Base-by-base conservation (phyloP, 2,797 vertebrate genomes). In the Epinephelus awoara region DNA sequence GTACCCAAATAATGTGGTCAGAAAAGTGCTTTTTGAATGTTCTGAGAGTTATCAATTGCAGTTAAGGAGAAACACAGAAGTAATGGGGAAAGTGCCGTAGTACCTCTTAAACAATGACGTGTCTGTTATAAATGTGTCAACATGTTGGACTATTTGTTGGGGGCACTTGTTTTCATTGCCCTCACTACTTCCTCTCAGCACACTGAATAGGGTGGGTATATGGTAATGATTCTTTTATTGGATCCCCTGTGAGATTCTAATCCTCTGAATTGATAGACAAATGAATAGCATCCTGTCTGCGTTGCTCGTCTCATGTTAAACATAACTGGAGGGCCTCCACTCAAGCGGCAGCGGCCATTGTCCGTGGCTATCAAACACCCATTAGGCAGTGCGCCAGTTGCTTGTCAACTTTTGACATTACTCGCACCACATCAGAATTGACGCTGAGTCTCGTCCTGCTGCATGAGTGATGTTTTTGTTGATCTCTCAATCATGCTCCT, bases 381-480 rank as follows among this genome's bases (percentile, higher is more conserved):
- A 91, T 95, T 95, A 95, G 92, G 92, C 92, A 1, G 11, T n/a
- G 14, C 2, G 92, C 93, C 95, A 95, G 80, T 80, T 67, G 84
- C 82, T 85, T 90, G 92, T 94, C 93, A 89, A 92, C 92, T 91
- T 91, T 82, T 94, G 91, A 94, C 93, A 84, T 82, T 19, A 25
- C 79, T 88, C 72, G 64, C 82, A 85, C 80, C 77, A 77, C 89
- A 78, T 84, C 87, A 83, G 79, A 67, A 59, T 74, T 44, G 52
- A 85, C 73, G 65, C 81, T 69, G 77, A 74, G 76, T 82, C 84
- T 84, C 76, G 54, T 86, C 83, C 79, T 67, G 75, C 82, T 17
- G 23, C 69, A 55, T 86, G 87, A 89, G 67, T 62, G 86, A 81
- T 84, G 84, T 69, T 84, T 91, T 85, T 85, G 87, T 92, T 77